Base-by-base conservation (phyloP, 2,113 vertebrate species). In the Oreochromis aureus region DNA sequence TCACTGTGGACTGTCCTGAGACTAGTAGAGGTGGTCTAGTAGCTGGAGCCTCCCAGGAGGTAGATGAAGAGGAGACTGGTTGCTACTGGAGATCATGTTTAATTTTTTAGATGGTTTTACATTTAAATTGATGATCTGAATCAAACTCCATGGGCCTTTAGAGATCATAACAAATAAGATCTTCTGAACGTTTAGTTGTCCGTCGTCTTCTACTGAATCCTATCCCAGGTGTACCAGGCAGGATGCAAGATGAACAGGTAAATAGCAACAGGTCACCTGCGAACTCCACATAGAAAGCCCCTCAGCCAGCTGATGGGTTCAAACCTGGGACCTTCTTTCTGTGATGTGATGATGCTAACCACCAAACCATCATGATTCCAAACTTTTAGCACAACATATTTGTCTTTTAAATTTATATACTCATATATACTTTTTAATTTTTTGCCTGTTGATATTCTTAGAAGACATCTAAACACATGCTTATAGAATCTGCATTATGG, bases 41-140 rank as follows among this genome's bases (percentile, higher is more conserved):
- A 27, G 22, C 24, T 6, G 5, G 59, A 92, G 86, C 93, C 93
- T 91, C 92, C 93, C 92, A 93, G 36, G 90, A 90, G 82, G 61
- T 58, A 78, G 51, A 66, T 9, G 24, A 19, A 10, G 36, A 54
- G 44, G 22, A 59, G 59, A 30, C 41, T 44, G 34, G 34, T 19
- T 81, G 19, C 54, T 56, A 55, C 30, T 22, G 2, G 32, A 54
- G 22, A 56, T 24, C 6, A 44, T 56, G 39, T 58, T 44, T 19
- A 15, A 16, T 36, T 36, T 55, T 36, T 55, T 11, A 39, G 7
- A 39, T 80, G 8, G 8, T 39, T 80, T 39, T 80, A 24, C 8
- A 55, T 46, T 4, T 46, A 73, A 73, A 73, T 73, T 22, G 39
- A 46, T 0, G 69, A 46, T 73, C 69, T 46, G 61, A 69, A 0